Evolutionary conservation across 2,888 invertebrate species (phyloP), one percentile per base, ranked within the genome.

Genomic region (Melikaiella ostensackeni): DNA sequence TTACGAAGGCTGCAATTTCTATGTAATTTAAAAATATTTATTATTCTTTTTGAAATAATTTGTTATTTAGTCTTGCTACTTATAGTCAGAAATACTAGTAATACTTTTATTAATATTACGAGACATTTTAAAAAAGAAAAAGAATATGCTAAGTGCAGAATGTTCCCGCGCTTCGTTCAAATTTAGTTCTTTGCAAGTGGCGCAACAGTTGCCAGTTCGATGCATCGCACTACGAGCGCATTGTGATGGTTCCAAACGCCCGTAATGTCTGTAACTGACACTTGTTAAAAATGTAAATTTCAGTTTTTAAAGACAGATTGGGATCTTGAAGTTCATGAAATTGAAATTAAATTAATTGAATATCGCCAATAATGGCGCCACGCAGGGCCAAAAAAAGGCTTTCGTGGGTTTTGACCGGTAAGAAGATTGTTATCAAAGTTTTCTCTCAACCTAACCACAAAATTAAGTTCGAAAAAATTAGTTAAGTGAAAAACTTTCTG

Each of bases 231-330:
- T 55, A 21, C 9, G 21, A 55, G 21, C 9, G 50, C 50, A 55
- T 21, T 55, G 50, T 55, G 50, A 55, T 55, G n/a, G 50, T 55
- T 55, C 50, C 50, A 55, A 55, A 55, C 50, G 21, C 21, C 50
- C 7, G 50, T 55, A 55, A n/a, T 8, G 50, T 55, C 50, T 55
- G n/a, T 55, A 55, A 55, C 50, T 55, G 50, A 55, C 50, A 55
- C 50, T 50, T 50, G 50, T 50, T n/a, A 55, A 55, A 46, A 50
- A 55, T 55, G 50, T 21, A 9, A 21, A 50, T n/a, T 50, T 42
- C 16, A 4, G 42, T 42, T 50, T 55, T 9, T 9, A 55, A 55
- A 2, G 9, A 9, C 50, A 55, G 50, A 9, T 21, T 55, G 3
- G 1, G 19, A 21, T 55, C 9, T 2, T 19, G 21, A 42, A 42